Conservation (phyloP, 1,140 invertebrate genomes). For the Physella acuta region DNA sequence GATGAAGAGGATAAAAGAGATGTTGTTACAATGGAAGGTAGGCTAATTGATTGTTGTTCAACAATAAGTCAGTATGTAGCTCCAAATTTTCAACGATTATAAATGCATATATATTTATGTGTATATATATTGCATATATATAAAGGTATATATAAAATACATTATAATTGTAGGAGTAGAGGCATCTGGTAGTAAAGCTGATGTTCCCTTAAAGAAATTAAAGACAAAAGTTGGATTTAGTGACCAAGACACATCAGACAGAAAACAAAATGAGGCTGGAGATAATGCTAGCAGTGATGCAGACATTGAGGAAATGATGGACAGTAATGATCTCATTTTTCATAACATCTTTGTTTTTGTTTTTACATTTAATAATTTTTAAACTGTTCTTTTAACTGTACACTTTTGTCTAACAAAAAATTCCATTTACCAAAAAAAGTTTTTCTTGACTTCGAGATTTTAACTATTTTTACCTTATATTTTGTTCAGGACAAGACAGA, state of each 20-base stretch:
- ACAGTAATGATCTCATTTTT: conserved; percentile 4
- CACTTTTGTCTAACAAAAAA: background rate
- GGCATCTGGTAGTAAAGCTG: background rate
- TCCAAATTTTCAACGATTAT: no score
- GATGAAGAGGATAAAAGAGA: conserved; percentile 28
- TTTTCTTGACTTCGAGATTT: background rate
- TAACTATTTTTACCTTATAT: background rate
- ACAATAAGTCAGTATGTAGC: no score
- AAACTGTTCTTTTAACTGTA: background rate
- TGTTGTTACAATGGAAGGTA: conserved; percentile 47
- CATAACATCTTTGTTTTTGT: background rate
- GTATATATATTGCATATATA: no score
- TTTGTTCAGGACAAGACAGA: conserved; percentile 19
- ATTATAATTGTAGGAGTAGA: background rate
- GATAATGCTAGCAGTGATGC: no score
- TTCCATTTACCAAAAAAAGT: background rate
- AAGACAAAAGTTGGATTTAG: background rate
- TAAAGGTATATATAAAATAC: no score
- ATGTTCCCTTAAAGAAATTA: background rate
- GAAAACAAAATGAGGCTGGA: background rate
- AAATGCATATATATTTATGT: no score
- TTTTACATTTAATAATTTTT: background rate
- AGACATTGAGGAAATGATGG: background rate
- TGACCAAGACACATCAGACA: background rate
- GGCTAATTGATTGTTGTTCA: no score